Conservation (phyloP, 2,888 invertebrate species). For the Phengaris alcon region DNA sequence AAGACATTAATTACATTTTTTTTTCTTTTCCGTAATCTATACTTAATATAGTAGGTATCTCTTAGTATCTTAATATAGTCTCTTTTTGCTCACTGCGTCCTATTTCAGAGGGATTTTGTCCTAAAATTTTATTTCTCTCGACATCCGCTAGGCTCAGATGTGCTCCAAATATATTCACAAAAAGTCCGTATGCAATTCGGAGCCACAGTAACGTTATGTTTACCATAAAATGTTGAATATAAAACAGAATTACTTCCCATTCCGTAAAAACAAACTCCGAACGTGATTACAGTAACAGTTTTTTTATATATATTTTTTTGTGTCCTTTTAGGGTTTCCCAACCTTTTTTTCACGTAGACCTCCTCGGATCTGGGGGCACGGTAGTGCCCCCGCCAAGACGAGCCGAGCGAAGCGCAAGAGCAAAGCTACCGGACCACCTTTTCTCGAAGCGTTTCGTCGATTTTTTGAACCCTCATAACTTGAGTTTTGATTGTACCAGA, state of each 20-base stretch:
- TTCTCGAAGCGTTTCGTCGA: too few species aligned
- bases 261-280: slow-evolving; percentile 37
- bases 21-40: neutral
- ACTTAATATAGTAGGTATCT: neutral
- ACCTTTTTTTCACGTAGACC: too few species aligned
- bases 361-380: too few species aligned
- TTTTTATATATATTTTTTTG: neutral
- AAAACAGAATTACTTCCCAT: slow-evolving; percentile 40
- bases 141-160: slow-evolving; percentile 18
- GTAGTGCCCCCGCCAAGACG: too few species aligned
- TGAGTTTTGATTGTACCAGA: too few species aligned
- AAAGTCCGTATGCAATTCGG: slow-evolving; percentile 38
- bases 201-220: slow-evolving; percentile 37
- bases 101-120: slow-evolving; percentile 21
- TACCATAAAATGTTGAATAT: slow-evolving; percentile 37
- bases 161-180: slow-evolving; percentile 32
- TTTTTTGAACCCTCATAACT: too few species aligned
- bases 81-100: slow-evolving; percentile 1
- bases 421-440: too few species aligned
- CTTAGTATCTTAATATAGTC: neutral
- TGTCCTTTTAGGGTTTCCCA: too few species aligned
- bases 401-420: too few species aligned
- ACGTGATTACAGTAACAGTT: slow-evolving; percentile 36
- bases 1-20: too few species aligned
- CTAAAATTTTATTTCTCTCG: slow-evolving; percentile 9